These are phyloP conservation scores for Osmoderma eremita DNA, from an alignment of 2,888 invertebrate species.

Conservation along the genomic window DNA sequence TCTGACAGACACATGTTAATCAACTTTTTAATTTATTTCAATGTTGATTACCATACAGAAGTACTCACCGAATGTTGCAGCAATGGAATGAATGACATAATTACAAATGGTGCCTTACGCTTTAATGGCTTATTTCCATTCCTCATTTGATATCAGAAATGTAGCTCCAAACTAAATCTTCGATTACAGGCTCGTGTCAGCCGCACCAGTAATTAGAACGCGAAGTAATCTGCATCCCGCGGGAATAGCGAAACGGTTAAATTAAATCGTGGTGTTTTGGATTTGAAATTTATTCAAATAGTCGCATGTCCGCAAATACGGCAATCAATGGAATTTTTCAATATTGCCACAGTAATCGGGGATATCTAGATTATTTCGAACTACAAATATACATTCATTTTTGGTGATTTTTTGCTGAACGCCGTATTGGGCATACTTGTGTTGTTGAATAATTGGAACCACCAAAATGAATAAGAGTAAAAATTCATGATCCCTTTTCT, in stretches of 20 bases:
- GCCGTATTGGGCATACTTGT: too few species aligned
- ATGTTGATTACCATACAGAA: too few species aligned
- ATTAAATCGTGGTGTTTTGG: slow-evolving; percentile 24
- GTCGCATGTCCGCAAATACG: not conserved
- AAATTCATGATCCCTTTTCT: too few species aligned
- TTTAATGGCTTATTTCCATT: slow-evolving; percentile 28
- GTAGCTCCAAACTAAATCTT: not conserved
- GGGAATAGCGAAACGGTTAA: slow-evolving; percentile 12
- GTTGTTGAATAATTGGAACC: too few species aligned
- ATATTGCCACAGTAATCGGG: slow-evolving; percentile 1
- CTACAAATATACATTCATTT: too few species aligned
- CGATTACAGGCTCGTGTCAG: not conserved
- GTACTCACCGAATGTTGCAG: too few species aligned
- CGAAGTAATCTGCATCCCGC: slow-evolving; percentile 2
- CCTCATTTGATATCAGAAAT: slow-evolving; percentile 20
- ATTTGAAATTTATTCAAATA: slow-evolving; percentile 28
- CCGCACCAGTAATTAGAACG: not conserved
- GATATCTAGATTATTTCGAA: slow-evolving; percentile 1
- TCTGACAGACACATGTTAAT: too few species aligned
- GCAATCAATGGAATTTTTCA: slow-evolving; percentile 3
- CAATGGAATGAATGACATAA: too few species aligned
- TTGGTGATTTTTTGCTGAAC: too few species aligned
- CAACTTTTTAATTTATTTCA: too few species aligned
- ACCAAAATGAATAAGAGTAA: too few species aligned
- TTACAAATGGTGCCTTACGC: too few species aligned